Percentiles rank a stretch among this genome's conserved stretches.
Evolutionary conservation across 2,113 vertebrate genomes (phyloP).

Genomic region (Podiceps cristatus): DNA sequence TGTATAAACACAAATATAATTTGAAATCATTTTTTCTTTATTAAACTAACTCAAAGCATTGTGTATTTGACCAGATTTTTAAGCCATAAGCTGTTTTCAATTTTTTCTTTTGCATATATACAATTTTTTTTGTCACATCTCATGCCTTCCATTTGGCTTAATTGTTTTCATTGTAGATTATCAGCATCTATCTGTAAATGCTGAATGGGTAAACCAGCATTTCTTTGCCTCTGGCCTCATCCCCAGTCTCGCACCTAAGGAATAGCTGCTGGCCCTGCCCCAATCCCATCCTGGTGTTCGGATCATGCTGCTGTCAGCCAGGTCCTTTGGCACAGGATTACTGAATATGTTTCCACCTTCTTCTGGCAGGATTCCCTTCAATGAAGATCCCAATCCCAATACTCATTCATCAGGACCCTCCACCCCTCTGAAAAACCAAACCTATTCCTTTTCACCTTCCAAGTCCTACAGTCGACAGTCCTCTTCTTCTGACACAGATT

Average conservation of each 20-base stretch:
- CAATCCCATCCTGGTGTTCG: slow-evolving; percentile 73
- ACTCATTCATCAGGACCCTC: slow-evolving; percentile 96
- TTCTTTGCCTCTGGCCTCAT: slow-evolving; percentile 75
- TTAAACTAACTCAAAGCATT: slow-evolving; percentile 58
- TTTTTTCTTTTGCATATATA: slow-evolving; percentile 73
- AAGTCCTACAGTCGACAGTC: slow-evolving; percentile 99
- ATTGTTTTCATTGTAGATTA: slow-evolving; percentile 76
- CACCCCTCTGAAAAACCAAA: slow-evolving; percentile 99
- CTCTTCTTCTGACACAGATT: slow-evolving; percentile 99
- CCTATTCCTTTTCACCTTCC: slow-evolving; percentile 99
- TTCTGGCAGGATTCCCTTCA: slow-evolving; percentile 98
- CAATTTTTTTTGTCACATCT: slow-evolving; percentile 71
- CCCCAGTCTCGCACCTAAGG: slow-evolving; percentile 75
- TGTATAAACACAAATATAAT: slow-evolving; percentile 78
- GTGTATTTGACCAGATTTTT: slow-evolving; percentile 68
- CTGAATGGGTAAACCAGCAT: slow-evolving; percentile 64
- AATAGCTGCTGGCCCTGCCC: slow-evolving; percentile 77
- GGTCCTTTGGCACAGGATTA: slow-evolving; percentile 80
- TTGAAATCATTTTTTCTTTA: slow-evolving; percentile 71
- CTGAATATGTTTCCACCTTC: slow-evolving; percentile 93
- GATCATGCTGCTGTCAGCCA: slow-evolving; percentile 79
- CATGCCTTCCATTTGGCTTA: slow-evolving; percentile 77
- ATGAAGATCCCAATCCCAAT: slow-evolving; percentile 94
- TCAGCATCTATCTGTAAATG: slow-evolving; percentile 67
- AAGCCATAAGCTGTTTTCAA: slow-evolving; percentile 53